Conservation (phyloP, 2,888 invertebrate genomes). For the Panzeria rudis region DNA sequence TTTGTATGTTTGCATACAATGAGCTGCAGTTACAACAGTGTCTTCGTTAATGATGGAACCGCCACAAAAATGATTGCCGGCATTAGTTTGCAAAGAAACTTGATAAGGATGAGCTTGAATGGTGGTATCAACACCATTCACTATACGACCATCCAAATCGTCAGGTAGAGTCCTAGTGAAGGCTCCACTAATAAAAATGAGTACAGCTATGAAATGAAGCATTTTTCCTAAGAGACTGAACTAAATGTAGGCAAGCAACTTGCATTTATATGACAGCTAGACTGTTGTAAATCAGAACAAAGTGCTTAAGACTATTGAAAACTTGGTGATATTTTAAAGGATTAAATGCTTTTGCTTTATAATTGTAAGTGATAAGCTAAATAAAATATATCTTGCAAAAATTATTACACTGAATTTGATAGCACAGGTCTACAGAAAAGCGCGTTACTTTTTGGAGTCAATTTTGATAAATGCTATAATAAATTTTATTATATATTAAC, state of each 20-base stretch:
- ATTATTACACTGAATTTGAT: too few species aligned
- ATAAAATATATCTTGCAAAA: background rate
- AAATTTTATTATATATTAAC: too few species aligned
- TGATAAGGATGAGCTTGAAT: slow-evolving; percentile 84
- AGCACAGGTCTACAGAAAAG: too few species aligned
- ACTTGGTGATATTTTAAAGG: background rate
- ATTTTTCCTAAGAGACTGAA: slow-evolving; percentile 61
- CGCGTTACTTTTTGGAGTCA: too few species aligned
- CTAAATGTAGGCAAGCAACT: background rate
- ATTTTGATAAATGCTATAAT: too few species aligned
- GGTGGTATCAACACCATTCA: slow-evolving; percentile 82
- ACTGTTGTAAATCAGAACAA: background rate
- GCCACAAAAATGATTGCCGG: slow-evolving; percentile 83
- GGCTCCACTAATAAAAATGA: slow-evolving; percentile 72
- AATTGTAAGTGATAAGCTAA: background rate
- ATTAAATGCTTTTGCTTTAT: background rate
- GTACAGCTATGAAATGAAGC: slow-evolving; percentile 69
- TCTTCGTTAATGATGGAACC: slow-evolving; percentile 82
- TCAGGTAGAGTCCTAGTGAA: slow-evolving; percentile 71
- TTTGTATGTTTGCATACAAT: slow-evolving; percentile 79
- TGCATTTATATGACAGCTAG: slow-evolving; percentile 15
- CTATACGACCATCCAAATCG: slow-evolving; percentile 81
- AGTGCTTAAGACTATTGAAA: background rate
- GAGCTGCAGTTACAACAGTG: slow-evolving; percentile 83
- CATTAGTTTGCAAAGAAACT: slow-evolving; percentile 81